Percentiles rank a stretch among this genome's conserved stretches.
Evolutionary conservation across 2,888 invertebrate genomes (phyloP).

Genomic region (Pecten maximus): DNA sequence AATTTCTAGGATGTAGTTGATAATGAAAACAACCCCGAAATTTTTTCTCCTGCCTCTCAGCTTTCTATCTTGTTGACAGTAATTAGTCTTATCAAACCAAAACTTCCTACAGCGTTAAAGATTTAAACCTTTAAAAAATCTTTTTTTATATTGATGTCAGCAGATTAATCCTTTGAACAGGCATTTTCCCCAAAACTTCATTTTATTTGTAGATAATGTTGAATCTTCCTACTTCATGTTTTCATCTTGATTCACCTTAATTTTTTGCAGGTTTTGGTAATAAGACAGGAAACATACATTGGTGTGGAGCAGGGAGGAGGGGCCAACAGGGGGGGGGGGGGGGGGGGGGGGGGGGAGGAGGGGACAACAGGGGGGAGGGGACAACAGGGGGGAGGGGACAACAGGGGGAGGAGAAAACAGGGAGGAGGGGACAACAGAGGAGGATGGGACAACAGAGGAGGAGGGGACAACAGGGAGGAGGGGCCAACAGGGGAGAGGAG

Average conservation of each 20-base stretch:
- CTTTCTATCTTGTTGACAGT: constrained; percentile 5
- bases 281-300: no score
- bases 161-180: constrained; percentile 11
- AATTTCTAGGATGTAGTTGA: background rate
- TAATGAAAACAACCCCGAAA: background rate
- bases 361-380: background rate
- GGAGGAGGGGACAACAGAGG: background rate
- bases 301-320: no score
- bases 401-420: background rate
- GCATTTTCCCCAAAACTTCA: background rate
- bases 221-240: background rate
- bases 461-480: background rate
- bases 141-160: background rate
- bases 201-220: constrained; percentile 1
- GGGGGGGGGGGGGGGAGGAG: background rate
- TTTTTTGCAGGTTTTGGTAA: background rate
- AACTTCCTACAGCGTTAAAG: background rate
- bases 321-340: no score
- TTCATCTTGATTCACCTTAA: background rate
- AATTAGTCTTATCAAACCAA: constrained; percentile 20
- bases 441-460: background rate
- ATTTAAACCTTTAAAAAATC: background rate
- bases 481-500: background rate
- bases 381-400: background rate
- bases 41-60: background rate